Percentiles rank a stretch among this genome's conserved stretches.
phyloP scores from a whole-genome alignment of 2,888 invertebrate species.

The Cryptus armator region DNA sequence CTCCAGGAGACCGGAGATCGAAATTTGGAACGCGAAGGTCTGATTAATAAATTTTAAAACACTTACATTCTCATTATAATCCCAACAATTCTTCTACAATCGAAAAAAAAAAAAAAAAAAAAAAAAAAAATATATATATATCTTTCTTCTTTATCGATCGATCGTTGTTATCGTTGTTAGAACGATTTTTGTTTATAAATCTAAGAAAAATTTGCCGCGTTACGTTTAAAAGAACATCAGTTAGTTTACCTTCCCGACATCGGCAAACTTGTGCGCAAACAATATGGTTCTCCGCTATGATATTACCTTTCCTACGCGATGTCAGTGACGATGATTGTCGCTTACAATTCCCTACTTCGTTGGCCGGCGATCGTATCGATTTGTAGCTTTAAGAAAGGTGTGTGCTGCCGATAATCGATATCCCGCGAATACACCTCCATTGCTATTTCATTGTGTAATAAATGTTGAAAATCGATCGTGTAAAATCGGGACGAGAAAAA shows the following conservation, averaged over 20 bases:
- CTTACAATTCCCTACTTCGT: conserved; percentile 48
- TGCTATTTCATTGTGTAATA: not conserved
- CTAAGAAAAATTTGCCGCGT: too few relatives aligned
- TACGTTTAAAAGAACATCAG: not conserved
- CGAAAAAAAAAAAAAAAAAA: not conserved
- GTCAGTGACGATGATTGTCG: conserved; percentile 32
- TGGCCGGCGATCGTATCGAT: conserved; percentile 52
- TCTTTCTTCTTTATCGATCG: not conserved
- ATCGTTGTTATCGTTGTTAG: too few relatives aligned
- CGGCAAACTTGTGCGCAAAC: not conserved
- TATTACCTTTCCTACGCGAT: not conserved
- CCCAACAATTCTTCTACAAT: not conserved
- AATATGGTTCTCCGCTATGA: not conserved
- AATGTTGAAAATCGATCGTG: not conserved
- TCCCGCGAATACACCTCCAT: not conserved
- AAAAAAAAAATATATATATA: too few relatives aligned
- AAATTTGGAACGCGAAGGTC: conserved; percentile 72
- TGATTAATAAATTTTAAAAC: conserved; percentile 37
- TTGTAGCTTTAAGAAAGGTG: not conserved
- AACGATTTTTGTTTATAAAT: too few relatives aligned
- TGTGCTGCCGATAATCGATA: conserved; percentile 47
- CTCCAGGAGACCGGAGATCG: conserved; percentile 77
- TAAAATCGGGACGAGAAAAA: not conserved
- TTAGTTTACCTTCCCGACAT: not conserved
- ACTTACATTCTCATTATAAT: not conserved